Evolutionary conservation across 2,797 vertebrate species (phyloP).

Genomic region (Bradypodion pumilum): DNA sequence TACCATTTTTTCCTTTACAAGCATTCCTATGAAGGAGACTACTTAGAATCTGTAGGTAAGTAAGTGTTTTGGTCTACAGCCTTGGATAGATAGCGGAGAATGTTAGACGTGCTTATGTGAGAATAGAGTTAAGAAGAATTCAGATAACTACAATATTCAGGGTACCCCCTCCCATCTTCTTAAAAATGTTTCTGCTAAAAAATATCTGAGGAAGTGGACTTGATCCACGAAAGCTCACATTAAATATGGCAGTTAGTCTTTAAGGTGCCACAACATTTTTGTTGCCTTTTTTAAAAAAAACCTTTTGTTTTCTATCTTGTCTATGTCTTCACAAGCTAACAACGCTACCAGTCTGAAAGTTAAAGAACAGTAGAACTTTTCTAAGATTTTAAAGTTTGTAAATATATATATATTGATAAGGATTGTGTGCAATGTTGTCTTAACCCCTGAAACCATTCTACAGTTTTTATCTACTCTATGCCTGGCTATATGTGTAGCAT

Average conservation of each 20-base stretch:
- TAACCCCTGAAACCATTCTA: slow-evolving; percentile 36
- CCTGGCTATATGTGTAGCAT: slow-evolving; percentile 95
- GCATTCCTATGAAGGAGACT: slow-evolving; percentile 96
- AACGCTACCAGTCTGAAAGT: too few relatives aligned
- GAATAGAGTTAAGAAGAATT: neutral
- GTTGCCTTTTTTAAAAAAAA: too few relatives aligned
- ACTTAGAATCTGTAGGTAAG: slow-evolving; percentile 93
- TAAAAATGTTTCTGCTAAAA: neutral
- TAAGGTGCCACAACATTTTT: too few relatives aligned
- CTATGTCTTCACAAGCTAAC: neutral
- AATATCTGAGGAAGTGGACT: neutral
- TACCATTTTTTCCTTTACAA: slow-evolving; percentile 99
- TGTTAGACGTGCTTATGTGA: neutral
- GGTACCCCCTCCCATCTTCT: neutral
- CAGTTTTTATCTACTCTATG: slow-evolving; percentile 99
- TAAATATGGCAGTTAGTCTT: too few relatives aligned
- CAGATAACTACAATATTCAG: neutral
- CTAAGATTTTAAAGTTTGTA: neutral
- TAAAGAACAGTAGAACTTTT: too few relatives aligned
- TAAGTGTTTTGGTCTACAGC: neutral
- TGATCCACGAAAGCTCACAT: too few relatives aligned
- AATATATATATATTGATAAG: neutral
- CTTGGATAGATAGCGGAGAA: neutral
- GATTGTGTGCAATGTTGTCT: slow-evolving; percentile 31
- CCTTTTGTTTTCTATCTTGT: too few relatives aligned